A percentile compares a stretch with the other conserved stretches of the same genome.
phyloP scores from a whole-genome alignment of 2,797 vertebrate species.

The Calcarius lapponicus region DNA sequence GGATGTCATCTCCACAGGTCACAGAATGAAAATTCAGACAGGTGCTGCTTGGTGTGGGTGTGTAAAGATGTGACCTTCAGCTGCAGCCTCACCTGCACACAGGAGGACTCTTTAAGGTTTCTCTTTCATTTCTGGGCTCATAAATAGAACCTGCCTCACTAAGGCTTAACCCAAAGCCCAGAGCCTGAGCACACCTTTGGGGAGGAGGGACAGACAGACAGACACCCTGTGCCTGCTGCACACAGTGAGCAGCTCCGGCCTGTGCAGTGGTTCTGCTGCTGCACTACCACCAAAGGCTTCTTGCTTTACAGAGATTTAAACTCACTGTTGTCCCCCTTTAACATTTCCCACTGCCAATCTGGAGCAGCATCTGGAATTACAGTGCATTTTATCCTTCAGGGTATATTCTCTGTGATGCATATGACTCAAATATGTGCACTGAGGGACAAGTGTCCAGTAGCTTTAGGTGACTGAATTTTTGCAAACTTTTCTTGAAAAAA shows the following conservation, averaged over 20 bases:
- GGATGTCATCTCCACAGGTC: neutral
- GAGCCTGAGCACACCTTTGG: neutral
- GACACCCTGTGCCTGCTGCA: fast-evolving
- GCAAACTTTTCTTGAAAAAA: neutral
- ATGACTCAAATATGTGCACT: neutral
- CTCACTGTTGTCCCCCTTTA: neutral
- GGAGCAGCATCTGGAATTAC: conserved; percentile 34
- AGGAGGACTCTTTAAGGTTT: neutral
- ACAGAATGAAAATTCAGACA: neutral
- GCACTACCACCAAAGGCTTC: neutral
- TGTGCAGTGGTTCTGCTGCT: neutral
- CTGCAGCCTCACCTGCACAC: neutral
- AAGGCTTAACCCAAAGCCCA: neutral
- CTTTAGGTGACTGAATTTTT: neutral
- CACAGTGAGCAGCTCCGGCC: fast-evolving
- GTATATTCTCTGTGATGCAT: neutral
- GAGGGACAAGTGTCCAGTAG: neutral
- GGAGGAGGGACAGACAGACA: neutral
- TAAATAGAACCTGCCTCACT: neutral
- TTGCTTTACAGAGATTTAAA: neutral
- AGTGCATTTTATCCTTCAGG: neutral
- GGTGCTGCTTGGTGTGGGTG: neutral
- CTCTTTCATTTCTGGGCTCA: neutral
- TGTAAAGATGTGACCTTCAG: neutral
- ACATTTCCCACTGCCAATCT: neutral